These are phyloP conservation scores for Trachymyrmex septentrionalis DNA, from an alignment of 1,140 invertebrate species.

Conservation along the genomic window DNA sequence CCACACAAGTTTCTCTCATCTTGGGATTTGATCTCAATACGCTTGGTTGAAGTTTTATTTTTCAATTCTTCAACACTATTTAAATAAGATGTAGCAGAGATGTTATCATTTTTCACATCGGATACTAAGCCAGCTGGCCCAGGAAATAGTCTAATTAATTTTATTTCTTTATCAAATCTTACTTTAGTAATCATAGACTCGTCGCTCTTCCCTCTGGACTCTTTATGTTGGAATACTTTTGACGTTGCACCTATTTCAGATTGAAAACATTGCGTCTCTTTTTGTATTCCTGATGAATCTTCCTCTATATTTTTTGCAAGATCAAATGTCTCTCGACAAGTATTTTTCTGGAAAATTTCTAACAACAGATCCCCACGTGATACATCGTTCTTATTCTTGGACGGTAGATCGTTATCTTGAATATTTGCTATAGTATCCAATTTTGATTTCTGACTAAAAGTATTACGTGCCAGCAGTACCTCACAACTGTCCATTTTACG, in stretches of 20 bases:
- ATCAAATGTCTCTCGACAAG: background rate
- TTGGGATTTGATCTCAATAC: slow-evolving; percentile 77
- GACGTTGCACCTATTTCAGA: slow-evolving; percentile 49
- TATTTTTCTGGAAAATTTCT: slow-evolving; percentile 45
- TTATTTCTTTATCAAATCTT: slow-evolving; percentile 55
- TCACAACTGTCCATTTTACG: slow-evolving; percentile 56
- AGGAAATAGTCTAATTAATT: slow-evolving; percentile 82
- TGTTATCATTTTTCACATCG: slow-evolving; percentile 64
- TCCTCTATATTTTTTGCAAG: background rate
- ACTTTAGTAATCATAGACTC: background rate
- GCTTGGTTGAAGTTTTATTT: slow-evolving; percentile 24
- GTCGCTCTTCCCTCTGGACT: background rate
- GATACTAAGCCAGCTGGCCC: slow-evolving; percentile 84
- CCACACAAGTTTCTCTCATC: slow-evolving; percentile 81
- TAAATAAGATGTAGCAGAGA: slow-evolving; percentile 38
- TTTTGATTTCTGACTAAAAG: background rate
- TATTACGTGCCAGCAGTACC: background rate
- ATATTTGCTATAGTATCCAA: background rate
- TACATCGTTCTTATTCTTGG: background rate
- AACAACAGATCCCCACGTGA: slow-evolving; percentile 50
- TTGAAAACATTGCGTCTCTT: background rate
- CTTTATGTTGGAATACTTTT: slow-evolving; percentile 24
- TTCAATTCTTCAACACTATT: slow-evolving; percentile 54
- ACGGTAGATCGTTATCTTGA: background rate
- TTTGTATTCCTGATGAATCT: background rate